Conservation (phyloP, 2,797 vertebrate species). For the Anguilla obscura region DNA sequence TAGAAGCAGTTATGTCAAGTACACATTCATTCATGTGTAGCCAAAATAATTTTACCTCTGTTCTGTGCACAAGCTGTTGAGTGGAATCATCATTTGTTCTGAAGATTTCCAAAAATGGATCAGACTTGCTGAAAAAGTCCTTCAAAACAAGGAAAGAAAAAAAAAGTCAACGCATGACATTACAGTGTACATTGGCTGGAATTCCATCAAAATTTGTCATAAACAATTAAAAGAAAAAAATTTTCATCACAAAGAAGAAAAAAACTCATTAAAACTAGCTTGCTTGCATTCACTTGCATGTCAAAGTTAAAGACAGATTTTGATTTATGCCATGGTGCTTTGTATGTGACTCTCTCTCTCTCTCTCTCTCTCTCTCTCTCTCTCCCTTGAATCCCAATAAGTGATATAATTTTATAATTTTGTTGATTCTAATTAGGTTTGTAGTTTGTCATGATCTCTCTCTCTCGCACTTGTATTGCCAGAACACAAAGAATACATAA, state of each 20-base stretch:
- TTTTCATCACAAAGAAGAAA: too few relatives aligned
- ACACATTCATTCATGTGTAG: background rate
- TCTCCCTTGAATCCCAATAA: too few relatives aligned
- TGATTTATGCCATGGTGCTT: background rate
- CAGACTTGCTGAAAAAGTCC: constrained; percentile 99
- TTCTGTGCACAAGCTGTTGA: constrained; percentile 94
- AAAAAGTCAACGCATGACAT: constrained; percentile 19
- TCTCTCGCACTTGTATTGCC: too few relatives aligned
- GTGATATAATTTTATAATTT: too few relatives aligned
- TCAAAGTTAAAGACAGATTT: too few relatives aligned
- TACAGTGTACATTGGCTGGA: background rate
- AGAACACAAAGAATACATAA: too few relatives aligned
- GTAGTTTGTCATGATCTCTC: too few relatives aligned
- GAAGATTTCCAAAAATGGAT: constrained; percentile 96
- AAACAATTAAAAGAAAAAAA: too few relatives aligned
- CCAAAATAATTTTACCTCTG: constrained; percentile 76
- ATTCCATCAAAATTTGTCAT: background rate
- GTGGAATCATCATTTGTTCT: constrained; percentile 92
- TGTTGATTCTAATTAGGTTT: too few relatives aligned
- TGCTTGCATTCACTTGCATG: too few relatives aligned
- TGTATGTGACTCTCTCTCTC: background rate
- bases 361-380: background rate
- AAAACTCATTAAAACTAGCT: too few relatives aligned
- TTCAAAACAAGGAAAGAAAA: constrained; percentile 56
- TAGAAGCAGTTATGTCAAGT: background rate